phyloP scores from a whole-genome alignment of 2,113 vertebrate genomes.

The Zapornia atra region DNA sequence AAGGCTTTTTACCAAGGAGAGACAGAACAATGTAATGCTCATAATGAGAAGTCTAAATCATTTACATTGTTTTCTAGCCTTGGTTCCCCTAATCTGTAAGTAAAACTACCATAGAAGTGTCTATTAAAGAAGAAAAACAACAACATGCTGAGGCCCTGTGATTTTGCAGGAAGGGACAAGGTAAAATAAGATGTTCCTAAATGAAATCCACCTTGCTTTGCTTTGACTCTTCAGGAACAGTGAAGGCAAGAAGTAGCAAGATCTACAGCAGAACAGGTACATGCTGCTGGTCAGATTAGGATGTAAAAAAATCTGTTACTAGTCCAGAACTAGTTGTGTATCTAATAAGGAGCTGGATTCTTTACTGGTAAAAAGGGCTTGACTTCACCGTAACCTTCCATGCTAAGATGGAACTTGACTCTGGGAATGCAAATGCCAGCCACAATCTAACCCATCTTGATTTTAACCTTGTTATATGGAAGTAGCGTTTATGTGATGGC shows the following conservation, averaged over 20 bases:
- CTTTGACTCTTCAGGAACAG: background rate
- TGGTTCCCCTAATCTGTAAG: background rate
- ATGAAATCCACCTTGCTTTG: constrained; percentile 5
- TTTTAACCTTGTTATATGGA: background rate
- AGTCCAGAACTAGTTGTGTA: background rate
- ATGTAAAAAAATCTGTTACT: background rate
- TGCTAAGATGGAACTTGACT: background rate
- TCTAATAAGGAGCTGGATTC: background rate
- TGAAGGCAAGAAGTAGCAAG: background rate
- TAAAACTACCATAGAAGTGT: background rate
- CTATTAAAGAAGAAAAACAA: constrained; percentile 3
- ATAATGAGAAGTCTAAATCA: background rate
- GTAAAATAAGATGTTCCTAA: background rate
- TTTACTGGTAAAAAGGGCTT: background rate
- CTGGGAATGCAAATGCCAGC: background rate
- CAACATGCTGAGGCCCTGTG: background rate
- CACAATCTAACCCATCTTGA: background rate
- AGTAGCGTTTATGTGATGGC: background rate
- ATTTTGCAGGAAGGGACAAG: background rate
- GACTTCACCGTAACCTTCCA: background rate
- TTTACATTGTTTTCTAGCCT: background rate
- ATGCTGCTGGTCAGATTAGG: background rate
- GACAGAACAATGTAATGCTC: background rate
- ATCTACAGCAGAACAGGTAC: background rate
- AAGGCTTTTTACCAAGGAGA: background rate